These are phyloP conservation scores for Cuniculus paca DNA, from an alignment of 2,797 vertebrate genomes.

Conservation along the genomic window DNA sequence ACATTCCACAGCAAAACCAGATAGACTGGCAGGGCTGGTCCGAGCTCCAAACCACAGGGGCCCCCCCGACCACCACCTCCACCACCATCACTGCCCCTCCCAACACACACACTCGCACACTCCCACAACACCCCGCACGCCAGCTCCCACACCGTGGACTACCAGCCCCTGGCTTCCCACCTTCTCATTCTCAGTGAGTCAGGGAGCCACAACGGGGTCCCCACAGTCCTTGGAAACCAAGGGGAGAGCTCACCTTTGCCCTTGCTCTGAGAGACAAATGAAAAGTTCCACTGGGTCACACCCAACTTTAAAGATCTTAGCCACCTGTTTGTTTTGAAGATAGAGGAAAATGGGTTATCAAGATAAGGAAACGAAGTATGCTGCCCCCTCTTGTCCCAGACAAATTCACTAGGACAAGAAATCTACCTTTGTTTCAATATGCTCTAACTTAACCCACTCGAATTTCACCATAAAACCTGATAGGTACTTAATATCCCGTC, in stretches of 20 bases:
- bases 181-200: not conserved
- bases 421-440: slow-evolving; percentile 11
- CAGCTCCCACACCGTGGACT: not conserved
- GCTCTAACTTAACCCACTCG: slow-evolving; percentile 42
- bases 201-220: not conserved
- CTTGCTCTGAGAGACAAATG: not conserved
- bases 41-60: slow-evolving; percentile 28
- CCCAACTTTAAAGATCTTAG: slow-evolving; percentile 37
- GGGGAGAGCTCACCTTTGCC: not conserved
- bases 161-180: not conserved
- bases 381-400: not conserved
- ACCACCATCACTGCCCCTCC: not conserved
- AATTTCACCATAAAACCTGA: slow-evolving; percentile 57
- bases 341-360: slow-evolving; percentile 1
- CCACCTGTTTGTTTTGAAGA: slow-evolving; percentile 14
- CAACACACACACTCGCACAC: not conserved
- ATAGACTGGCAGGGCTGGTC: slow-evolving; percentile 59
- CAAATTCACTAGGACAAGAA: slow-evolving; percentile 36
- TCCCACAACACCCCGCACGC: too few relatives aligned
- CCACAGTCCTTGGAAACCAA: not conserved
- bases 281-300: slow-evolving; percentile 9
- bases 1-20: slow-evolving; percentile 74
- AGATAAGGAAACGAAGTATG: slow-evolving; percentile 8
- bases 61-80: not conserved
- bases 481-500: not conserved